phyloP scores from a whole-genome alignment of 2,888 invertebrate species.

The Frankliniella fusca region DNA sequence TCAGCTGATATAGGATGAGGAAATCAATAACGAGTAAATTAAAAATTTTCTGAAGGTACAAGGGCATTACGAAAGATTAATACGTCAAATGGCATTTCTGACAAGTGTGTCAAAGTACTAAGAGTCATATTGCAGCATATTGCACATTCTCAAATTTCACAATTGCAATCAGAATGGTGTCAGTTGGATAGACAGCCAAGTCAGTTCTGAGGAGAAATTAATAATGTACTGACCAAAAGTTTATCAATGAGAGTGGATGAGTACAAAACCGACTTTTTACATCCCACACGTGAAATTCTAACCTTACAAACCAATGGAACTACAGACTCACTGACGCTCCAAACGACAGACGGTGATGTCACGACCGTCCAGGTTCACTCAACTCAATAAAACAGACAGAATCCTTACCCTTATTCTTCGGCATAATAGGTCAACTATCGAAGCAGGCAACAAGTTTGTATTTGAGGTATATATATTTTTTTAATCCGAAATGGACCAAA shows the following conservation, averaged over 20 bases:
- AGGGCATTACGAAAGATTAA: neutral
- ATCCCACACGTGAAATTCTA: constrained; percentile 27
- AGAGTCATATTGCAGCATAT: neutral
- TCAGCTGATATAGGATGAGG: no score
- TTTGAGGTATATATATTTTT: neutral
- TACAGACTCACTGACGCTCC: constrained; percentile 34
- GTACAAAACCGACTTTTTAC: no score
- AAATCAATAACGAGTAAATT: no score
- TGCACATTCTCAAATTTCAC: neutral
- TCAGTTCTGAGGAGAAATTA: no score
- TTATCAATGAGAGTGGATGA: no score
- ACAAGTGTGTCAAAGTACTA: neutral
- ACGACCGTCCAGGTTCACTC: no score
- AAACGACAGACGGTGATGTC: neutral
- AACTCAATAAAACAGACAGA: neutral
- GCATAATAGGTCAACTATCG: constrained; percentile 47
- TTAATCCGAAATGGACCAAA: neutral
- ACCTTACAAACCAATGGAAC: neutral
- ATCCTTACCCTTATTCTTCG: constrained; percentile 57
- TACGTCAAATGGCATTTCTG: neutral
- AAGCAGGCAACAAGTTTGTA: neutral
- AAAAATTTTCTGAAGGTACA: no score
- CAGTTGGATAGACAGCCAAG: no score
- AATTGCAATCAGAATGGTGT: no score
- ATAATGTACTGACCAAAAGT: no score